Evolutionary conservation across 2,888 invertebrate species (phyloP), one percentile per base, ranked within the genome.

Genomic region (Acronicta alni): DNA sequence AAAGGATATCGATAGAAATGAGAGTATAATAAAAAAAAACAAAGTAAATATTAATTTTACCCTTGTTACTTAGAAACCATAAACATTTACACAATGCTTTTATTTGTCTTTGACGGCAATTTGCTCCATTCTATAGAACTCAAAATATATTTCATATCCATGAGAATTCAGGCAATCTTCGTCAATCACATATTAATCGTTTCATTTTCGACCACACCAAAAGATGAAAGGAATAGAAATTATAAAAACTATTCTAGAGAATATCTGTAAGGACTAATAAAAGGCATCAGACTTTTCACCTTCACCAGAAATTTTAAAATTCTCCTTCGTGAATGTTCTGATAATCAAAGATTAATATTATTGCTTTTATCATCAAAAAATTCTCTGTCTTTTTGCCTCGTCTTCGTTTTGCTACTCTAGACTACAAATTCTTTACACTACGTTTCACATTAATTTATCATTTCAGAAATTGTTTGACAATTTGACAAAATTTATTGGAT

Each of bases 161-260:
- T 39, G 35, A 32, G 32, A 56, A 48, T 37, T 62, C 57, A 26
- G n/a, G 9, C 26, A 57, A 62, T 61, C 53, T 48, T 53, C 41
- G 48, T 53, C 56, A 39, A 57, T 57, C 49, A 57, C 53, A 54
- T 57, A 42, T 49, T 46, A 38, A 39, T 53, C 45, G 38, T 49
- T 67, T 49, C 35, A 52, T 67, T 61, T 49, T 53, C 44, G 20
- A 16, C 23, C 44, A 55, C 32, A 18, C 15, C 42, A 37, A 46
- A 38, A 16, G 37, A 35, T 39, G 23, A 49, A 57, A 61, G 20
- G 38, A 61, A 67, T 53, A 45, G 42, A 62, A 57, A 48, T 61
- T 49, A 45, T 47, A 18, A 49, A 44, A 49, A 37, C 17, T 30
- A 37, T 67, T 45, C 38, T 9, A 18, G 45, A 12, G 46, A 56